A percentile compares a stretch with the other conserved stretches of the same genome.
These are phyloP conservation scores for Alviniconcha strummeri DNA, from an alignment of 2,888 invertebrate species.

Conservation along the genomic window DNA sequence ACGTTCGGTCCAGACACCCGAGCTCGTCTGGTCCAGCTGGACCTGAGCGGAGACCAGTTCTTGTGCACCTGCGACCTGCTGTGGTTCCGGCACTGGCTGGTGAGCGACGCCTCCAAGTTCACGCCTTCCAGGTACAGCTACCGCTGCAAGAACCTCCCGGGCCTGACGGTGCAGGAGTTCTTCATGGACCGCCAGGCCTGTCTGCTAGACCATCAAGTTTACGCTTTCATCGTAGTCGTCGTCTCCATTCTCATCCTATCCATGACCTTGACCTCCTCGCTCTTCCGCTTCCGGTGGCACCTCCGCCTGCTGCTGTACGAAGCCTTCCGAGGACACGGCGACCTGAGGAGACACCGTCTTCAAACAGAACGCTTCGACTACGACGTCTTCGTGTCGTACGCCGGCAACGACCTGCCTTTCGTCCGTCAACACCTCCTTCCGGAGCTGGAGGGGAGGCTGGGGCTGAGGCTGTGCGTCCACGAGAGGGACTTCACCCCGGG, in stretches of 20 bases:
- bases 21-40: background rate
- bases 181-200: constrained; percentile 35
- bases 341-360: constrained; percentile 76
- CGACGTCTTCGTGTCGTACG: constrained; percentile 83
- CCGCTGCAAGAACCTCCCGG: constrained; percentile 27
- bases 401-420: constrained; percentile 81
- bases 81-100: constrained; percentile 47
- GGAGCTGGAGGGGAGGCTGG: constrained; percentile 77
- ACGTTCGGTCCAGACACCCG: background rate
- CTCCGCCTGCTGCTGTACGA: constrained; percentile 75
- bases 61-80: constrained; percentile 78
- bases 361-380: constrained; percentile 72
- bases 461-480: constrained; percentile 78
- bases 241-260: constrained; percentile 36
- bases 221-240: constrained; percentile 30
- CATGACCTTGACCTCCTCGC: constrained; percentile 47
- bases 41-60: constrained; percentile 75
- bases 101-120: background rate
- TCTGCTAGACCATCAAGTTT: constrained; percentile 28
- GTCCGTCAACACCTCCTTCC: constrained; percentile 80
- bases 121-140: background rate
- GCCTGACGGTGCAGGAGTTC: constrained; percentile 9
- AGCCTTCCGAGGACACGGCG: constrained; percentile 71
- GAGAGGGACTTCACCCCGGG: constrained; percentile 84
- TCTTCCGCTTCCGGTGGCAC: constrained; percentile 77